Evolutionary conservation across 2,797 vertebrate genomes (phyloP).

Genomic region (Anguilla obscura): DNA sequence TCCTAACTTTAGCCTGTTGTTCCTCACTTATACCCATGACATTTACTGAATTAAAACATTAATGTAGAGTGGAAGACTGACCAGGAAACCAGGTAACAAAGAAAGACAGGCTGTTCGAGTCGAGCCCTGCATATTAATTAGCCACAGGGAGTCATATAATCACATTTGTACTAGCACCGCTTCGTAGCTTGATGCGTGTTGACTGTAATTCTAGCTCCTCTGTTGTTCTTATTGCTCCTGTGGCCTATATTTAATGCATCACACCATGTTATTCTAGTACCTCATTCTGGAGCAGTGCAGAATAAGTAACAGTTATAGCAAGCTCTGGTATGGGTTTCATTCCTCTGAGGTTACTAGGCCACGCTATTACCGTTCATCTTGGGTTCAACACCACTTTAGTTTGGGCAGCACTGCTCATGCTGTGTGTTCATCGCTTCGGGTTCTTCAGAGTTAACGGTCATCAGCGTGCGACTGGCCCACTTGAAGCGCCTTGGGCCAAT

Average conservation of each 20-base stretch:
- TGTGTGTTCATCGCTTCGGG: not conserved
- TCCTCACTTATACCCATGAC: not conserved
- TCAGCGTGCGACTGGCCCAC: not conserved
- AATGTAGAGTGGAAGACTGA: not conserved
- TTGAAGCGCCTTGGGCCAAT: not conserved
- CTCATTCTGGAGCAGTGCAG: not conserved
- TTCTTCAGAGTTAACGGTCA: not conserved
- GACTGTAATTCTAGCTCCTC: not conserved
- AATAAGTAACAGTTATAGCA: not conserved
- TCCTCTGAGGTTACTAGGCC: not conserved
- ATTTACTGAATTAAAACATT: not conserved
- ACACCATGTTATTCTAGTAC: not conserved
- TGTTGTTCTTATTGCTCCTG: not conserved
- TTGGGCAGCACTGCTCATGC: not conserved
- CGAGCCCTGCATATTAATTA: not conserved
- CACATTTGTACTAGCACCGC: not conserved
- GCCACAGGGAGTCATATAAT: not conserved
- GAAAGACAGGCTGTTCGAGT: not conserved
- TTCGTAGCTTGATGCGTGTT: not conserved
- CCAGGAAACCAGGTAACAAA: not conserved
- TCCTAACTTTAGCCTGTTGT: not conserved
- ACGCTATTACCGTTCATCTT: not conserved
- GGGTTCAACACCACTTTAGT: not conserved
- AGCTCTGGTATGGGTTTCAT: not conserved
- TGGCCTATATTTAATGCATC: not conserved